phyloP scores from a whole-genome alignment of 1,140 invertebrate genomes.

The Drosophila fuyamai region DNA sequence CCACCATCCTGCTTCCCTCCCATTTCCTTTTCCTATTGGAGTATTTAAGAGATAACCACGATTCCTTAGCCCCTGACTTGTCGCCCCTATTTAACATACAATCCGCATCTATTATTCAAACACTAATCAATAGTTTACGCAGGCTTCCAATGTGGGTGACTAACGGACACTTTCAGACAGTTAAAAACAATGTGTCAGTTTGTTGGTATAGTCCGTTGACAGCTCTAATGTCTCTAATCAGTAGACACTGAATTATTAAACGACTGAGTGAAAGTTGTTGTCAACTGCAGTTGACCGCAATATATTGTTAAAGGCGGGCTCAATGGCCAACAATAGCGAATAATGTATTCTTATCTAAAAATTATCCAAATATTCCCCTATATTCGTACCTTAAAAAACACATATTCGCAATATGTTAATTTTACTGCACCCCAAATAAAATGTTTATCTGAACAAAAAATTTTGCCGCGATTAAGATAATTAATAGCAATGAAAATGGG shows the following conservation, averaged over 20 bases:
- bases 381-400: too few relatives aligned
- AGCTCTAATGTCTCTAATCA: slow-evolving; percentile 38
- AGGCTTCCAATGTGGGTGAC: slow-evolving; percentile 26
- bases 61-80: background rate
- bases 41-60: slow-evolving; percentile 47
- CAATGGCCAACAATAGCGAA: too few relatives aligned
- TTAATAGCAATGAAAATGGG: too few relatives aligned
- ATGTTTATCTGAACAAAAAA: too few relatives aligned
- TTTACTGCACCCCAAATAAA: too few relatives aligned
- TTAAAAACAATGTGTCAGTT: slow-evolving; percentile 63
- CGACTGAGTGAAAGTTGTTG: slow-evolving; percentile 26
- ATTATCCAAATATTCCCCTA: too few relatives aligned
- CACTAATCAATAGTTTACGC: slow-evolving; percentile 72
- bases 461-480: too few relatives aligned
- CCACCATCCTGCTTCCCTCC: too few relatives aligned
- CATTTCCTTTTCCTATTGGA: background rate
- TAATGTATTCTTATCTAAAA: too few relatives aligned
- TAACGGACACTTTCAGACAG: slow-evolving; percentile 20
- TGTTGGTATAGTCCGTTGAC: slow-evolving; percentile 37
- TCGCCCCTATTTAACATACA: slow-evolving; percentile 14
- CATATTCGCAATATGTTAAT: too few relatives aligned
- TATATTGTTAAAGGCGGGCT: too few relatives aligned
- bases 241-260: slow-evolving; percentile 60
- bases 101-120: slow-evolving; percentile 69
- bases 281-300: background rate